Base-by-base conservation (phyloP, 2,797 vertebrate species). In the Argyrosomus regius region DNA sequence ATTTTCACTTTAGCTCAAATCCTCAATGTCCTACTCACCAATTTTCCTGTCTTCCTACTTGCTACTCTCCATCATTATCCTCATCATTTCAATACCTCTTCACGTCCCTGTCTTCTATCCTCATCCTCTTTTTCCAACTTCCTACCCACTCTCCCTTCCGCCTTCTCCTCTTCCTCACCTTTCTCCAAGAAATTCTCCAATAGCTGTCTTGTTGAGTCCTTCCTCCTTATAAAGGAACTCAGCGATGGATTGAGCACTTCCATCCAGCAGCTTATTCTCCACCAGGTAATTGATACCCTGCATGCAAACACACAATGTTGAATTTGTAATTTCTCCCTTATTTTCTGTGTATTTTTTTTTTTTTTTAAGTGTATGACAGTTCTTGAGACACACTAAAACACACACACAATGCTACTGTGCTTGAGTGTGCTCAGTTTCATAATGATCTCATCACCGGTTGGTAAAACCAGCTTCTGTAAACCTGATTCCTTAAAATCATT, bases 221-320 rank as follows among this genome's bases (percentile, higher is more conserved):
- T 99, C 98, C 10, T 98, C 97, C 83, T 97, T 97, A 92, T 98
- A 96, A 22, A 99, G 97, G 90, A 98, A 98, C 78, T 88, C 95
- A 1, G 98, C 97, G 0, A 98, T 96, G 53, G 93, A 87, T n/a
- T 87, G 90, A 20, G 94, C 85, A 0, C 89, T 77, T 46, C 92
- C 80, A 5, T 95, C 92, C 88, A 99, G 79, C 10, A 97, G 82
- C 39, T 95, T 91, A 5, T 96, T 96, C 28, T 97, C 95, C 14
- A 63, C 95, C 83, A 99, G 91, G 76, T 96, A 97, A 77, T 90
- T 94, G 66, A 99, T 95, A 1, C 98, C 98, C 98, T 99, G 84
- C 11, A 81, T 7, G 31, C 48, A 69, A 8, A 17, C 31, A 61
- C 53, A 46, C 35, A 45, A 41, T 6, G 28, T 35, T 35, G 35